Base-by-base conservation (phyloP, 2,797 vertebrate species). In the Mormyrus proboscirostris region DNA sequence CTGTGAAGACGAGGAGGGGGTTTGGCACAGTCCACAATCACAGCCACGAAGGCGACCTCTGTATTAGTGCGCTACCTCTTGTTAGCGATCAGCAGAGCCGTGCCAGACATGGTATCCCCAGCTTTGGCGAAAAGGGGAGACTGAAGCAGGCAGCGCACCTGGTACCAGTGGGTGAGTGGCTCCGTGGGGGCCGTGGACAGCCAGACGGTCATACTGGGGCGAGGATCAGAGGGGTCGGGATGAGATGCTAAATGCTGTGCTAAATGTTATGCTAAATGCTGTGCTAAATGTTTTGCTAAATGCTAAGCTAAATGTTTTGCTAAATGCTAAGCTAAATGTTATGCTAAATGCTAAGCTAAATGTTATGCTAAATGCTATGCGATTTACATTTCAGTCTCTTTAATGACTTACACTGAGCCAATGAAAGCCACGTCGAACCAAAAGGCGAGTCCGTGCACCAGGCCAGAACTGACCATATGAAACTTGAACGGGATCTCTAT, bases 401-500 rank as follows among this genome's bases (percentile, higher is more conserved):
- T 25, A 4, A 22, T 51, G 0, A 96, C 98, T 95, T 95, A 99
- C 98, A 95, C 95, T 93, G 98, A 98, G 93, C 98, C 98, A 50
- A 99, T 97, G 90, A 99, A 99, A 6, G 98, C 98, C 84, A 99
- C 98, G 3, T 99, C 98, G 85, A 99, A 99, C 98, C 98, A 99
- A 95, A 99, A 99, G 4, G 98, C 98, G 93, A 99, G 92, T 44
- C 98, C 98, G 0, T 99, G 98, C 62, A 99, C 98, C 93, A 99
- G 95, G 82, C 98, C 98, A 0, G 98, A 99, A 92, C 98, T 97
- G 95, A 98, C 96, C 97, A 99, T 98, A 95, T 99, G 98, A 95
- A 99, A 99, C 91, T 98, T 98, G 95, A 99, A 99, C 86, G 98
- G 98, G 92, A 99, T 99, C 96, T 99, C 98, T 97, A 99, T 98